Evolutionary conservation across 2,113 vertebrate species (phyloP).

Genomic region (Herpetotheres cachinnans): DNA sequence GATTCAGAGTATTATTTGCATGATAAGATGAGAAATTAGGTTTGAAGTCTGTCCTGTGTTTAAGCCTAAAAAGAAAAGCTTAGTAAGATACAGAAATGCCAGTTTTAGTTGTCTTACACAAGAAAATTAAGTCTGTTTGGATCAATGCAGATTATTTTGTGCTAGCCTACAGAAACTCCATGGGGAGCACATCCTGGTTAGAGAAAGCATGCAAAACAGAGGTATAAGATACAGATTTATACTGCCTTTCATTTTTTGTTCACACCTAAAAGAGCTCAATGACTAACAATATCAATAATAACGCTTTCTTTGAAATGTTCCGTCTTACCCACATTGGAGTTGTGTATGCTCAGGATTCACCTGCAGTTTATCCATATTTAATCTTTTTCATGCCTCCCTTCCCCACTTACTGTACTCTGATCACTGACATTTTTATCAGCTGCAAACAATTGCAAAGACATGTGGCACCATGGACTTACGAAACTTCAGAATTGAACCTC

Average conservation of each 20-base stretch:
- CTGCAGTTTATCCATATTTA: background rate
- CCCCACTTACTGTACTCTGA: background rate
- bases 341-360: background rate
- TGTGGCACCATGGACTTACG: fast-evolving
- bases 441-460: background rate
- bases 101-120: background rate
- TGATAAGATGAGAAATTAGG: conserved; percentile 20
- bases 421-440: background rate
- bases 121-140: background rate
- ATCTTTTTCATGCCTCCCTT: background rate
- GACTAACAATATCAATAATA: background rate
- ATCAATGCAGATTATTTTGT: background rate
- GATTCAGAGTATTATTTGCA: conserved; percentile 25
- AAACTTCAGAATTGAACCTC: background rate
- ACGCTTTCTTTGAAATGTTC: background rate
- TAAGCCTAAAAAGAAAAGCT: conserved; percentile 27
- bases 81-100: background rate
- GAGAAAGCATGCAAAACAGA: background rate
- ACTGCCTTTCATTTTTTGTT: background rate
- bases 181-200: background rate
- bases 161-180: background rate
- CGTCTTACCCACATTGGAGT: background rate
- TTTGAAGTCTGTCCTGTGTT: conserved; percentile 31
- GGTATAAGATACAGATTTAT: background rate
- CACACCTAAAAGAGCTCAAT: background rate